Evolutionary conservation across 2,113 vertebrate genomes (phyloP).

Genomic region (Oreotrochilus melanogaster): DNA sequence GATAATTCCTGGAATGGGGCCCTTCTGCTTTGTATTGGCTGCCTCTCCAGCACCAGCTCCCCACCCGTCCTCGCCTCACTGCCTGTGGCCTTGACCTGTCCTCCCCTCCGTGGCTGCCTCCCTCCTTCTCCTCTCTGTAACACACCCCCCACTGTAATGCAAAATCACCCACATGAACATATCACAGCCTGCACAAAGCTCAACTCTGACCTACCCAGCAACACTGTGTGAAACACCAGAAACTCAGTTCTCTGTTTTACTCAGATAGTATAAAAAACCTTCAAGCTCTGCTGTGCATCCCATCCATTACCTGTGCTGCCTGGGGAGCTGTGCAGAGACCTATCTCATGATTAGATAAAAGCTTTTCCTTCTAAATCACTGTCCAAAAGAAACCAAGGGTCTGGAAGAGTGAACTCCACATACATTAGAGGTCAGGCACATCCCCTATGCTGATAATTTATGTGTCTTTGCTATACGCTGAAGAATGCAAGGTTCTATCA

Average conservation of each 20-base stretch:
- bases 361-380: conserved; percentile 62
- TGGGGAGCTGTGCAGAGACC: conserved; percentile 15
- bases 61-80: fast-evolving
- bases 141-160: not conserved
- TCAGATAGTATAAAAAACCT: not conserved
- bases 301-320: conserved; percentile 8
- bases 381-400: not conserved
- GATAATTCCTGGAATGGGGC: not conserved
- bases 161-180: not conserved
- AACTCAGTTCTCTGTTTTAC: not conserved
- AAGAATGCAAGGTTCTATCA: not conserved
- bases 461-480: not conserved
- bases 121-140: not conserved
- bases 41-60: not conserved
- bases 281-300: not conserved
- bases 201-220: not conserved
- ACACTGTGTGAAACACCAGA: not conserved
- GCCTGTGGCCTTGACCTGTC: fast-evolving
- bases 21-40: not conserved
- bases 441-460: not conserved
- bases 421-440: not conserved
- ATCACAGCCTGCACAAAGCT: not conserved
- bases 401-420: conserved; percentile 8
- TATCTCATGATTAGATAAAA: conserved; percentile 63
- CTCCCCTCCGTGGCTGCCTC: fast-evolving